A percentile compares a stretch with the other conserved stretches of the same genome.
Evolutionary conservation across 2,888 invertebrate genomes (phyloP).

Genomic region (Malthinus seriepunctatus): DNA sequence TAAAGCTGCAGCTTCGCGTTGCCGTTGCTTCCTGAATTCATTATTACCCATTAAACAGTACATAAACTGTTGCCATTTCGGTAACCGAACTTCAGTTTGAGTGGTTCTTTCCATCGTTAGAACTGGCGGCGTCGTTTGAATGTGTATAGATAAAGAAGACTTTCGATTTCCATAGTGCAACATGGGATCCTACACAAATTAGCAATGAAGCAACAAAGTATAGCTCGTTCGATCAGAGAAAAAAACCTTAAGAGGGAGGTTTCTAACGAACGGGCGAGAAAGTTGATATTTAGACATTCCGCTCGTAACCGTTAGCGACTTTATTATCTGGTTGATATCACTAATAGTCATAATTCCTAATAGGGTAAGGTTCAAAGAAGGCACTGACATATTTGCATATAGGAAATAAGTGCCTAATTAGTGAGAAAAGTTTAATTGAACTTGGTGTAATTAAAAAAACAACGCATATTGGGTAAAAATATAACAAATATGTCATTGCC

Average conservation of each 20-base stretch:
- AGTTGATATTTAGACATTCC: too few relatives aligned
- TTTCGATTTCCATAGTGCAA: slow-evolving; percentile 51
- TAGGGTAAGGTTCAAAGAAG: too few relatives aligned
- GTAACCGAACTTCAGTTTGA: slow-evolving; percentile 76
- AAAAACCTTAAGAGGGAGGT: not conserved
- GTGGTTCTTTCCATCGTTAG: slow-evolving; percentile 81
- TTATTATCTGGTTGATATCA: too few relatives aligned
- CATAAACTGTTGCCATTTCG: slow-evolving; percentile 78
- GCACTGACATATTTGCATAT: too few relatives aligned
- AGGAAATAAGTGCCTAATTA: too few relatives aligned
- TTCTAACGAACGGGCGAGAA: not conserved
- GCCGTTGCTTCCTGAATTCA: slow-evolving; percentile 72
- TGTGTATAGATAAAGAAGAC: slow-evolving; percentile 39
- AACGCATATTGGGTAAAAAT: too few relatives aligned
- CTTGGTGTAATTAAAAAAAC: too few relatives aligned
- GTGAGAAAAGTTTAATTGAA: too few relatives aligned
- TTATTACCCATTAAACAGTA: slow-evolving; percentile 81
- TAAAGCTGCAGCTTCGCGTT: slow-evolving; percentile 71
- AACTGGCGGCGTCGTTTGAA: slow-evolving; percentile 50
- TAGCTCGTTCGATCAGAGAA: not conserved
- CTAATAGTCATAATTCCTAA: too few relatives aligned
- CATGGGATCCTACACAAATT: slow-evolving; percentile 49
- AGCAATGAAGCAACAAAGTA: not conserved
- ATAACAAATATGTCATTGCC: too few relatives aligned
- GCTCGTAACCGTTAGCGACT: too few relatives aligned